phyloP scores from a whole-genome alignment of 2,113 vertebrate genomes.

The Cettia cetti region DNA sequence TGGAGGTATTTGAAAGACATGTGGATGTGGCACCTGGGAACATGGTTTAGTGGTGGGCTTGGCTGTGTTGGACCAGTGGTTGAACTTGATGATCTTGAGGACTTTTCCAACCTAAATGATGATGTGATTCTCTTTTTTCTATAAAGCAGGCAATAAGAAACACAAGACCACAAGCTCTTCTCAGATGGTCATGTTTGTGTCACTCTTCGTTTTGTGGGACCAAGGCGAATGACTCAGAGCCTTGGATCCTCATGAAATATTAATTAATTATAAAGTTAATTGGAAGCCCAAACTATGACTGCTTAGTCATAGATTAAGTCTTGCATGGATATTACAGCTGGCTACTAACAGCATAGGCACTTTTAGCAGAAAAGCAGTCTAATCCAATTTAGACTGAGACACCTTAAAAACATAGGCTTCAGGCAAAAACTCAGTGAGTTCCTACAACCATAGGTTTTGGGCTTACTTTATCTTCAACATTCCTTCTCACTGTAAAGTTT shows the following conservation, averaged over 20 bases:
- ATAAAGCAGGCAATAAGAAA: neutral
- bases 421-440: neutral
- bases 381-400: neutral
- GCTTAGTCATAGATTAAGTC: neutral
- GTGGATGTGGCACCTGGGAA: no score
- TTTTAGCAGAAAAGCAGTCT: neutral
- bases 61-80: neutral
- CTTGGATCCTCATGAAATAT: neutral
- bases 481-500: neutral
- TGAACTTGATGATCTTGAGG: neutral
- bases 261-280: neutral
- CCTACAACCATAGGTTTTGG: fast-evolving
- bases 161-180: neutral
- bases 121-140: neutral
- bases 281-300: neutral
- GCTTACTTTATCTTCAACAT: neutral
- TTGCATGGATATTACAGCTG: neutral
- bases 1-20: neutral
- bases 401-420: neutral
- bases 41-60: neutral
- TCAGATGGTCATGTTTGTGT: neutral
- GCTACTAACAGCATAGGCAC: neutral
- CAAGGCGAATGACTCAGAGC: neutral
- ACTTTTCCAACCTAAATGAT: neutral
- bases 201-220: neutral